Evolutionary conservation across 2,888 invertebrate species (phyloP).

Genomic region (Brassicogethes aeneus): DNA sequence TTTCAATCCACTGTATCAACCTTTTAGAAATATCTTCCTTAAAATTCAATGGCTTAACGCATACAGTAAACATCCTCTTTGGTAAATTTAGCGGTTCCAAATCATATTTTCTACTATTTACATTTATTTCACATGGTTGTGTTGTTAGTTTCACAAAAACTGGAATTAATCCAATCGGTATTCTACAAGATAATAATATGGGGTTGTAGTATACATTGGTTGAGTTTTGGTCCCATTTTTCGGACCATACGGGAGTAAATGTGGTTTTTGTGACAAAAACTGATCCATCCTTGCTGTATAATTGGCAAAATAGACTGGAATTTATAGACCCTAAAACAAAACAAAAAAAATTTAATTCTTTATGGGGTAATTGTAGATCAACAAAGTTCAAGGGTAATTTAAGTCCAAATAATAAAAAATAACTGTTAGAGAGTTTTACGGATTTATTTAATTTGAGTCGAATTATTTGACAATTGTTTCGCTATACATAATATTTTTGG

Average conservation of each 20-base stretch:
- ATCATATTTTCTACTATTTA: neutral
- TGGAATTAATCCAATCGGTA: conserved; percentile 43
- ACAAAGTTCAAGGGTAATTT: too few relatives aligned
- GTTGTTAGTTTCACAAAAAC: conserved; percentile 45
- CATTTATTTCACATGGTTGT: conserved; percentile 40
- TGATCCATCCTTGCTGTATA: neutral
- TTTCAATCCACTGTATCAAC: conserved; percentile 64
- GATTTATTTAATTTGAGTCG: too few relatives aligned
- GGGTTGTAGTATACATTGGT: conserved; percentile 46
- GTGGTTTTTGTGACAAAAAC: conserved; percentile 38
- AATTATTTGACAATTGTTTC: too few relatives aligned
- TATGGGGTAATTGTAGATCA: too few relatives aligned
- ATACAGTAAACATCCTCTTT: conserved; percentile 45
- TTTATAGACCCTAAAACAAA: neutral
- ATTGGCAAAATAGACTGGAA: neutral
- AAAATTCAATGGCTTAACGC: conserved; percentile 65
- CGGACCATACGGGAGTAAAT: conserved; percentile 53
- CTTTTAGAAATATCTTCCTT: conserved; percentile 50
- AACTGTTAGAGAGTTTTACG: too few relatives aligned
- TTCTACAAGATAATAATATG: conserved; percentile 53
- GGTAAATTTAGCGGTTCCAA: neutral
- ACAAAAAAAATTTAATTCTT: too few relatives aligned
- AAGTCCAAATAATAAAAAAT: too few relatives aligned
- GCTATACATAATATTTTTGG: too few relatives aligned
- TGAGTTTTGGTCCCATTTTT: conserved; percentile 48